These are phyloP conservation scores for Zhengitettix transpicula DNA, from an alignment of 2,888 invertebrate species.

Conservation along the genomic window DNA sequence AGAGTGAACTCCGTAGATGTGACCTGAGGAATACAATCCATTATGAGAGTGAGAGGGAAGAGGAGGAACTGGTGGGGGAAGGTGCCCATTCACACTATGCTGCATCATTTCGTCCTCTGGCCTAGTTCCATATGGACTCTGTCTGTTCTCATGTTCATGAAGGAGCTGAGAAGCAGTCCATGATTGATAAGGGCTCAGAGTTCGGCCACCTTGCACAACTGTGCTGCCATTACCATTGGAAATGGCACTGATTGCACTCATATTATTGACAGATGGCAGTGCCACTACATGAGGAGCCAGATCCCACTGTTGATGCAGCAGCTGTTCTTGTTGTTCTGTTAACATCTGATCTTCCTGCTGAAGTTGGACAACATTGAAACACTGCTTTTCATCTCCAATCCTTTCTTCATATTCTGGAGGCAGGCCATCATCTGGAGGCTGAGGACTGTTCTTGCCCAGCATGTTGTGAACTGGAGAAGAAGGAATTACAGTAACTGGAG, in stretches of 20 bases:
- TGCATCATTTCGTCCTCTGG: neutral
- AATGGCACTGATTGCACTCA: conserved; percentile 8
- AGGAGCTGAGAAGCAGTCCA: conserved; percentile 43
- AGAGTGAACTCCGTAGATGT: conserved; percentile 12
- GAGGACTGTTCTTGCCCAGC: conserved; percentile 17
- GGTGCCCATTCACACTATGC: neutral
- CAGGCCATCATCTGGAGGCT: conserved; percentile 7
- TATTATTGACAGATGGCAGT: conserved; percentile 22
- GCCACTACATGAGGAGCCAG: conserved; percentile 15
- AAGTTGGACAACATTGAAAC: conserved; percentile 30
- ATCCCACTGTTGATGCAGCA: conserved; percentile 27
- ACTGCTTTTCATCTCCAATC: conserved; percentile 29
- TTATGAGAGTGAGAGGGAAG: conserved; percentile 24
- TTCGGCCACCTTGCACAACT: conserved; percentile 25
- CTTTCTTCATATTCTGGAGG: conserved; percentile 17
- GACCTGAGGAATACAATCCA: conserved; percentile 10
- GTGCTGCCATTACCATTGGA: conserved; percentile 19
- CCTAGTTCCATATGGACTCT: conserved; percentile 27
- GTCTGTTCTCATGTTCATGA: conserved; percentile 37
- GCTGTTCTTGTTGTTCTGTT: conserved; percentile 29
- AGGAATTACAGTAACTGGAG: conserved; percentile 28
- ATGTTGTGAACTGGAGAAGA: conserved; percentile 20
- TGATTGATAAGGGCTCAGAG: conserved; percentile 35
- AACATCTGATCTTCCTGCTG: conserved; percentile 29
- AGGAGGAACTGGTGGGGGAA: conserved; percentile 35